Conservation (phyloP, 2,113 vertebrate genomes). For the Protobothrops mucrosquamatus region DNA sequence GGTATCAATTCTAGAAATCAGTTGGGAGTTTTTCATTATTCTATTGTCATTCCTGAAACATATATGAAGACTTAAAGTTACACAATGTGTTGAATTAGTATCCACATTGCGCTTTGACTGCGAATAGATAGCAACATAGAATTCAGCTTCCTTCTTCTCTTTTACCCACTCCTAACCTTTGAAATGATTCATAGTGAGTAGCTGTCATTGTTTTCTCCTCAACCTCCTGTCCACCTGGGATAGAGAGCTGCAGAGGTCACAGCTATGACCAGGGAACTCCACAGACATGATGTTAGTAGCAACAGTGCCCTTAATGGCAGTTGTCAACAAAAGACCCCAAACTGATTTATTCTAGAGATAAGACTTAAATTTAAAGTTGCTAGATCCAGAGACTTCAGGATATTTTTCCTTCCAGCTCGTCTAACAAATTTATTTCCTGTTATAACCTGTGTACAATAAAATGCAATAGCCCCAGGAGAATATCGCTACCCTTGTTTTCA, state of each 20-base stretch:
- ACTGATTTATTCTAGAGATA: background rate
- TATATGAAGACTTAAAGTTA: background rate
- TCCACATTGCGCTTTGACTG: background rate
- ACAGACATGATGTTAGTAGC: background rate
- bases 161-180: background rate
- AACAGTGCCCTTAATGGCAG: background rate
- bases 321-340: background rate
- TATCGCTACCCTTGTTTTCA: background rate
- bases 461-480: background rate
- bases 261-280: background rate
- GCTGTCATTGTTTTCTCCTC: background rate
- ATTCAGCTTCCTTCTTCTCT: background rate
- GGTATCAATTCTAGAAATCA: background rate
- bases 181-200: background rate
- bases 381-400: background rate
- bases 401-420: background rate
- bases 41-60: too few species aligned
- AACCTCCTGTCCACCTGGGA: background rate
- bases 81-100: background rate
- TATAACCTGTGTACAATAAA: too few species aligned
- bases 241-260: background rate
- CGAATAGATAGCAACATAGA: background rate
- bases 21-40: background rate
- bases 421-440: too few species aligned
- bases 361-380: background rate